Evolutionary conservation across 2,797 vertebrate species (phyloP).

Genomic region (Pelobates cultripes): DNA sequence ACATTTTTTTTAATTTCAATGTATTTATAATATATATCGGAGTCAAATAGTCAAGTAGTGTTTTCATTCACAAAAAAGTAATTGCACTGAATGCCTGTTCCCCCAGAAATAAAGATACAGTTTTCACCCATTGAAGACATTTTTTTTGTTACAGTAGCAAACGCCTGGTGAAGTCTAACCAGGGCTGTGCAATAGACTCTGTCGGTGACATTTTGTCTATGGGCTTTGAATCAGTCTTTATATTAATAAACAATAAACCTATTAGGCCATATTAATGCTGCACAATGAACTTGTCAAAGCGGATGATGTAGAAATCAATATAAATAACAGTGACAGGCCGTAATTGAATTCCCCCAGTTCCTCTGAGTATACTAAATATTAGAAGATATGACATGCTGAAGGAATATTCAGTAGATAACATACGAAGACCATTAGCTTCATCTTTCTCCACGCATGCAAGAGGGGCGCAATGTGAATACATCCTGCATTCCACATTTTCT

Average conservation of each 20-base stretch:
- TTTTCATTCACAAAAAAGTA: neutral
- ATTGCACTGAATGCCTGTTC: neutral
- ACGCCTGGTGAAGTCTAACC: neutral
- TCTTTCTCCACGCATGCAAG: conserved; percentile 55
- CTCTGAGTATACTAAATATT: conserved; percentile 63
- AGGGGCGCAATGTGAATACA: conserved; percentile 58
- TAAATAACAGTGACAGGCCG: conserved; percentile 67
- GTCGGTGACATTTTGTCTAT: conserved; percentile 45
- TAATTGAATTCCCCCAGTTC: conserved; percentile 70
- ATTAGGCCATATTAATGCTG: conserved; percentile 69
- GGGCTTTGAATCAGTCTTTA: conserved; percentile 32
- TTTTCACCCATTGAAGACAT: neutral
- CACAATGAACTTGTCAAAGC: conserved; percentile 67
- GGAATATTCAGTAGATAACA: conserved; percentile 57
- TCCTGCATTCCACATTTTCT: conserved; percentile 57
- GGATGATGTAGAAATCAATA: conserved; percentile 70
- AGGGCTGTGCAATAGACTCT: neutral
- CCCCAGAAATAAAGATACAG: neutral
- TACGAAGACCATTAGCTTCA: conserved; percentile 58
- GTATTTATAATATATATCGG: no score
- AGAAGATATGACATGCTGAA: conserved; percentile 61
- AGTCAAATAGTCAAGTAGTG: no score
- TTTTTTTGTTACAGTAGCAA: neutral
- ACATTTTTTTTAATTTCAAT: no score
- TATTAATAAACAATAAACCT: conserved; percentile 73